These are phyloP conservation scores for Callocephalon fimbriatum DNA, from an alignment of 2,113 vertebrate genomes.

Conservation along the genomic window DNA sequence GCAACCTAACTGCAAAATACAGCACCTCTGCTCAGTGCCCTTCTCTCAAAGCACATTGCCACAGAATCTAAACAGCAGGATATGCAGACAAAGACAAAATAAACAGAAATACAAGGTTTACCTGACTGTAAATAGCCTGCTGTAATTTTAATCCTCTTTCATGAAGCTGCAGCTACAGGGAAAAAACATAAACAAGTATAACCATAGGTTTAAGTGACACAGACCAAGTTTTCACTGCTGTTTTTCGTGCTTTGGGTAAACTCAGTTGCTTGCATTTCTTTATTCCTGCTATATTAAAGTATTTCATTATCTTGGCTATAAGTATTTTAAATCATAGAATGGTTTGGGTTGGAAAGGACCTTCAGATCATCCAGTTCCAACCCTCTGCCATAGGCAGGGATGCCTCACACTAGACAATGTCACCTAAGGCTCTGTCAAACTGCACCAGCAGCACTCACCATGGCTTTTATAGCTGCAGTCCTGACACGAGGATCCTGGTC, in stretches of 20 bases:
- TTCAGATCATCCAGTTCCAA: background rate
- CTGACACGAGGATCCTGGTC: conserved; percentile 96
- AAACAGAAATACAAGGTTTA: conserved; percentile 44
- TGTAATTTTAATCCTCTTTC: conserved; percentile 94
- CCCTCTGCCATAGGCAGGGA: background rate
- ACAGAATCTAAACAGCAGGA: background rate
- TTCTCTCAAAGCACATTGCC: background rate
- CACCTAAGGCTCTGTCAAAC: background rate
- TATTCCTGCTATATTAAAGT: background rate
- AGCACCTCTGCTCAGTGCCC: background rate
- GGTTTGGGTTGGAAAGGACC: background rate
- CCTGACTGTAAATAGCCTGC: conserved; percentile 91
- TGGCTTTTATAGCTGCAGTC: conserved; percentile 95
- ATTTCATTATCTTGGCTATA: background rate
- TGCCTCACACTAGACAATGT: background rate
- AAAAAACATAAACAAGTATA: background rate
- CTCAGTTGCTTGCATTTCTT: background rate
- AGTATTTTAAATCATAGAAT: background rate
- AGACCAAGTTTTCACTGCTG: background rate
- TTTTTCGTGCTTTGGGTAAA: background rate
- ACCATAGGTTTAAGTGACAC: background rate
- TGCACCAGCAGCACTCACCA: conserved; percentile 76
- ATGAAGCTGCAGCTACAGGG: conserved; percentile 89
- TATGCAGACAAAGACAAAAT: background rate
- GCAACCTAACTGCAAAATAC: background rate